These are phyloP conservation scores for Macrostomum lignano DNA, from an alignment of 1,140 invertebrate genomes.

Conservation along the genomic window DNA sequence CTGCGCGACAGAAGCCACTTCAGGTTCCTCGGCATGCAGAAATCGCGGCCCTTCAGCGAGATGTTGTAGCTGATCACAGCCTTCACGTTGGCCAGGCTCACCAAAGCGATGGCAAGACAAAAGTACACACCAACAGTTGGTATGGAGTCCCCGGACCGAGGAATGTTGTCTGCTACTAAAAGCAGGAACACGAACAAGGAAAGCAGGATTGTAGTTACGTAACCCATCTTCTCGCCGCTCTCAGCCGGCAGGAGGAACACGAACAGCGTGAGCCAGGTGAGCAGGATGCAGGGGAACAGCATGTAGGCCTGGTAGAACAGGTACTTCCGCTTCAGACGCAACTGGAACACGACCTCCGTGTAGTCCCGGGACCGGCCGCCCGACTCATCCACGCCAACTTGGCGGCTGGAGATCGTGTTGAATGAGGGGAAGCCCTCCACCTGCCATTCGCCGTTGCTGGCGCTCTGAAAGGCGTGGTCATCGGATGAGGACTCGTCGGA, in stretches of 20 bases:
- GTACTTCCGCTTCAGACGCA: neutral
- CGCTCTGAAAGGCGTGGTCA: neutral
- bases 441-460: constrained; percentile 2
- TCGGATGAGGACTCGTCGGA: neutral
- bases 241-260: constrained; percentile 93
- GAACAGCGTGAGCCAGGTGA: constrained; percentile 87
- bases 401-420: neutral
- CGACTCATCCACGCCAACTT: constrained; percentile 1
- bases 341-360: neutral
- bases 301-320: constrained; percentile 47
- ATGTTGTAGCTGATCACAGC: too few relatives aligned
- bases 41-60: too few relatives aligned
- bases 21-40: too few relatives aligned
- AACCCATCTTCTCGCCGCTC: constrained; percentile 89
- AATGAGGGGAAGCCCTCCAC: neutral
- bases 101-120: neutral
- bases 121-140: constrained; percentile 49
- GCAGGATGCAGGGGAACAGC: constrained; percentile 91
- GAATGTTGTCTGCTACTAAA: constrained; percentile 47
- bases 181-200: constrained; percentile 23
- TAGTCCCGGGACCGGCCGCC: neutral
- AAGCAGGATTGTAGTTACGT: constrained; percentile 48
- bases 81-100: too few relatives aligned
- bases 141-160: constrained; percentile 80
- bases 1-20: too few relatives aligned